phyloP scores from a whole-genome alignment of 2,797 vertebrate species.

The Dromococcyx pavoninus region DNA sequence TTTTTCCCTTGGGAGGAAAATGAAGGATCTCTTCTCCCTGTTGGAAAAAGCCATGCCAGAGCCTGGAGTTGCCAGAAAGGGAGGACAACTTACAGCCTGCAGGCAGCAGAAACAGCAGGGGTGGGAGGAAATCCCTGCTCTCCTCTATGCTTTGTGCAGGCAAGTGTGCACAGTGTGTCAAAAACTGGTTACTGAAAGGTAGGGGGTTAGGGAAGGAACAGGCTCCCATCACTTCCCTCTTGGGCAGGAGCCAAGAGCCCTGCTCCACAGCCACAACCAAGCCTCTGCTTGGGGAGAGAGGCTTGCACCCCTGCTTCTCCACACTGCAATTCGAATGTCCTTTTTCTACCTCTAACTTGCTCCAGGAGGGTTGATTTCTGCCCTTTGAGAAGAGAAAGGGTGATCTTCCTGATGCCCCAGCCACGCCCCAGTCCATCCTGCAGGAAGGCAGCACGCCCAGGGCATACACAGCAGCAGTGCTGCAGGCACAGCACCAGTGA shows the following conservation, averaged over 20 bases:
- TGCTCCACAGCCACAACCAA: rapidly evolving
- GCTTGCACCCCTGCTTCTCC: rapidly evolving
- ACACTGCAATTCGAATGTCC: rapidly evolving
- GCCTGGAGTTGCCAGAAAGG: background rate
- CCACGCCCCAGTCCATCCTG: background rate
- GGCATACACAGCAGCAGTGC: too few species aligned
- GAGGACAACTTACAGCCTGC: too few species aligned
- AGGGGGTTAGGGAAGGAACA: background rate
- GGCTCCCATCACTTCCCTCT: rapidly evolving
- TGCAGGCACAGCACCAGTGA: too few species aligned
- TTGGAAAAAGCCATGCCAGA: too few species aligned
- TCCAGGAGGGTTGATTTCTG: rapidly evolving
- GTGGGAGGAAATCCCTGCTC: rapidly evolving
- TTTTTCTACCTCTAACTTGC: too few species aligned
- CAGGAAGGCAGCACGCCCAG: too few species aligned
- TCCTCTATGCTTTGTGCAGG: rapidly evolving
- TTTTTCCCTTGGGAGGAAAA: background rate
- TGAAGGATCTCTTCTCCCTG: rapidly evolving
- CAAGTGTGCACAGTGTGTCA: rapidly evolving
- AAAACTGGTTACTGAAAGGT: background rate
- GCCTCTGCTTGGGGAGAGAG: rapidly evolving
- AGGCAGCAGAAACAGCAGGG: too few species aligned
- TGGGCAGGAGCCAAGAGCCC: rapidly evolving
- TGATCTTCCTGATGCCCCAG: background rate
- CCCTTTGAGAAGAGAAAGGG: background rate